Evolutionary conservation across 64 coral and sea anemone species (phyloP).

Genomic region (Platygyra sinensis): DNA sequence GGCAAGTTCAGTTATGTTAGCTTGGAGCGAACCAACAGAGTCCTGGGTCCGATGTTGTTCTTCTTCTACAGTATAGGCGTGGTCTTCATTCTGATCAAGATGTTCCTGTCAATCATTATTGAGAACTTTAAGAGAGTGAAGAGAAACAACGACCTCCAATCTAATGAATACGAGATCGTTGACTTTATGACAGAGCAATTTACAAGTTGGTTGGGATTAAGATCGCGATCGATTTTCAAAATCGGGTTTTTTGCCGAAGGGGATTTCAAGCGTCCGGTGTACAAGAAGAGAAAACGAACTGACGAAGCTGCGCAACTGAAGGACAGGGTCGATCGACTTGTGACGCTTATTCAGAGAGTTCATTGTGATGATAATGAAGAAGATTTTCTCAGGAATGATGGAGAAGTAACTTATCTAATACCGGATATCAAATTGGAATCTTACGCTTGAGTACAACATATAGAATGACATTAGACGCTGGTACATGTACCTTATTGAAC

Average conservation of each 20-base stretch:
- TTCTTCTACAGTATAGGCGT: conserved; percentile 62
- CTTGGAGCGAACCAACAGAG: conserved; percentile 70
- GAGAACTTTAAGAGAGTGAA: too few relatives aligned
- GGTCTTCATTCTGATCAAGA: too few relatives aligned
- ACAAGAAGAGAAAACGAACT: conserved; percentile 43
- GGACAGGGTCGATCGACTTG: conserved; percentile 63
- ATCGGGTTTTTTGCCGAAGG: conserved; percentile 32
- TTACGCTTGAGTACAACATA: not conserved
- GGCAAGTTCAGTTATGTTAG: conserved; percentile 95
- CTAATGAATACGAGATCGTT: conserved; percentile 30
- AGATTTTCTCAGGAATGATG: conserved; percentile 84
- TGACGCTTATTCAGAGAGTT: conserved; percentile 67
- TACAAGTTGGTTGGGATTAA: conserved; percentile 69
- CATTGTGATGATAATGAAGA: conserved; percentile 76
- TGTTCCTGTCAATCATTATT: too few relatives aligned
- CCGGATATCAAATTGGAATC: conserved; percentile 6
- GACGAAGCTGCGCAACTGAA: conserved; percentile 58
- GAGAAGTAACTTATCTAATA: conserved; percentile 70
- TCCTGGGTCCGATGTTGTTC: conserved; percentile 79
- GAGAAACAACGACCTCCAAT: not conserved
- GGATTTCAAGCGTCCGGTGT: not conserved
- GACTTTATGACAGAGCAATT: conserved; percentile 73
- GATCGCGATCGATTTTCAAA: conserved; percentile 54
- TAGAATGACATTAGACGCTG: not conserved
- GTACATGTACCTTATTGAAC: too few relatives aligned